These are phyloP conservation scores for Epizoanthus scotinus DNA, from an alignment of 92 coral and sea anemone genomes.

Conservation along the genomic window DNA sequence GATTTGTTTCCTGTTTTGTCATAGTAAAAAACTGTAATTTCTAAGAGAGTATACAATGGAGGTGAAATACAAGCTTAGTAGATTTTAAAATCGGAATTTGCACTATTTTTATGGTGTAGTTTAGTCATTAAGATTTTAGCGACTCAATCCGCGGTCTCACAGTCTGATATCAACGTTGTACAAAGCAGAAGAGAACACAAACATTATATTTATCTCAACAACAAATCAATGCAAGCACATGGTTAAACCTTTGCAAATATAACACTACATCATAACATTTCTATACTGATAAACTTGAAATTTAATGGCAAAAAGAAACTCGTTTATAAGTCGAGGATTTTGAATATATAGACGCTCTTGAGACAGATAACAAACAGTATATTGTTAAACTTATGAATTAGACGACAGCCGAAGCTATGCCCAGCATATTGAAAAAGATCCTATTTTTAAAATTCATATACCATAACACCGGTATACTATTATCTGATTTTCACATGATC, in stretches of 20 bases:
- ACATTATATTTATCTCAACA: neutral
- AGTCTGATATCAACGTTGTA: neutral
- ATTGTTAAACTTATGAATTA: no score
- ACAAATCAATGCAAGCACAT: conserved; percentile 1
- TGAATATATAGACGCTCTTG: neutral
- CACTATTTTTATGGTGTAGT: conserved; percentile 13
- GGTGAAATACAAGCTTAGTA: neutral
- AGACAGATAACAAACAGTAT: neutral
- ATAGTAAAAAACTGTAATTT: neutral
- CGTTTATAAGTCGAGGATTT: neutral
- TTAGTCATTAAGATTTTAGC: neutral
- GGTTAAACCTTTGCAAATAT: neutral
- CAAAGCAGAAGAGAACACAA: neutral
- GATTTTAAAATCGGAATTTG: neutral
- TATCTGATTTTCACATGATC: no score
- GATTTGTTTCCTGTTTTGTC: conserved; percentile 6
- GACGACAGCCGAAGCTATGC: neutral
- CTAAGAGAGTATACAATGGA: neutral
- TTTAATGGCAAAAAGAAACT: neutral
- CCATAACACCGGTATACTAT: no score
- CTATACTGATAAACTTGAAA: neutral
- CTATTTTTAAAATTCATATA: no score
- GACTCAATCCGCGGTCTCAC: neutral
- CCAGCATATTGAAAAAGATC: no score
- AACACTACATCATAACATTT: neutral